These are phyloP conservation scores for Patagioenas fasciata DNA, from an alignment of 2,113 vertebrate genomes.

Conservation along the genomic window DNA sequence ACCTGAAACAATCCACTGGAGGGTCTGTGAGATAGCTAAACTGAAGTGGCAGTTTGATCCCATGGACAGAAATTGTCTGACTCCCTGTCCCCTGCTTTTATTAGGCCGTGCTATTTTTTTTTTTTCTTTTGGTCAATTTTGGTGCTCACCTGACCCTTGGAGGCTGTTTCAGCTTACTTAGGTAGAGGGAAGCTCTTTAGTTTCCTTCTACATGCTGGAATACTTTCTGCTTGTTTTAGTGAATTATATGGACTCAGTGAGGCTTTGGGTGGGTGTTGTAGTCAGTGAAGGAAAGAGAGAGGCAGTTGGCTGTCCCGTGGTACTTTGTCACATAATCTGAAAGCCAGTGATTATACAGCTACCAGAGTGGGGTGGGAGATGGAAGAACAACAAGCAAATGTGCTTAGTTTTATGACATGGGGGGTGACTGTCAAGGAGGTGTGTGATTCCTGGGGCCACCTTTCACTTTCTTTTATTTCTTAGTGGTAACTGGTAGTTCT, in stretches of 20 bases:
- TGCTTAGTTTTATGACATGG: neutral
- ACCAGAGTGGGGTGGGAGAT: neutral
- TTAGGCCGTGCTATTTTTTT: neutral
- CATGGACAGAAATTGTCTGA: neutral
- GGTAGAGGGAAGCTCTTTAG: neutral
- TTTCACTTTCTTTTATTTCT: neutral
- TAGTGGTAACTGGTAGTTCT: neutral
- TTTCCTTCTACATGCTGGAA: neutral
- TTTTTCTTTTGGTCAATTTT: neutral
- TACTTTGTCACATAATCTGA: neutral
- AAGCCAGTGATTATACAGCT: neutral
- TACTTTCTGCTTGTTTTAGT: neutral
- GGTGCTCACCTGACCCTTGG: neutral
- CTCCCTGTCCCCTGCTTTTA: neutral
- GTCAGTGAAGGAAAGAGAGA: neutral
- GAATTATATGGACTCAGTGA: neutral
- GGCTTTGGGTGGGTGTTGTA: neutral
- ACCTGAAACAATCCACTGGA: neutral
- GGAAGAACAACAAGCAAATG: neutral
- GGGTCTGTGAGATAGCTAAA: neutral
- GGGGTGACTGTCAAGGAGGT: neutral
- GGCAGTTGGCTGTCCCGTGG: fast-evolving
- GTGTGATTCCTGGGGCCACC: neutral
- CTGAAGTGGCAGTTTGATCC: neutral
- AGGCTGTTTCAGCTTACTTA: neutral